These are phyloP conservation scores for Netelia melanura DNA, from an alignment of 2,888 invertebrate genomes.

Conservation along the genomic window DNA sequence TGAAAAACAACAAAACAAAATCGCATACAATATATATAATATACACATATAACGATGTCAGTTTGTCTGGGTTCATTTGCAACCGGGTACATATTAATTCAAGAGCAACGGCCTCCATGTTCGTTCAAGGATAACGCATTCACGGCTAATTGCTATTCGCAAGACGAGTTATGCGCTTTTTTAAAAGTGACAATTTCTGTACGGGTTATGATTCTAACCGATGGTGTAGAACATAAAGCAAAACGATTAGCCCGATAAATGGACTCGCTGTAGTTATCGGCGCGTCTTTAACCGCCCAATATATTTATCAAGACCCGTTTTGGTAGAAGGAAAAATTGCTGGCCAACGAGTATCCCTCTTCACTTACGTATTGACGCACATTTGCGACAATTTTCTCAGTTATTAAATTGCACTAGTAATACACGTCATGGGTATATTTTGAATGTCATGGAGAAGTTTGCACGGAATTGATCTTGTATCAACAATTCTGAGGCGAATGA, in stretches of 20 bases:
- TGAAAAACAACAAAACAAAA: constrained; percentile 42
- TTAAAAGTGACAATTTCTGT: constrained; percentile 24
- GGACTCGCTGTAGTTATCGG: neutral
- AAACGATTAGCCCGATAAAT: constrained; percentile 12
- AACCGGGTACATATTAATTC: constrained; percentile 52
- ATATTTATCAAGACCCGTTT: neutral
- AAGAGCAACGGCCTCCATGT: constrained; percentile 49
- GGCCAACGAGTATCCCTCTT: constrained; percentile 18
- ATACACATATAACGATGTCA: neutral
- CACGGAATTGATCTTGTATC: neutral
- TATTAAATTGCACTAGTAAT: too few species aligned
- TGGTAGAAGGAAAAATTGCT: neutral
- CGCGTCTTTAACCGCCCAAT: neutral
- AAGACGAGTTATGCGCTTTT: constrained; percentile 15
- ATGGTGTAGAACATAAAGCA: neutral
- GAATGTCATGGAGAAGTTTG: neutral
- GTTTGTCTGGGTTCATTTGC: constrained; percentile 56
- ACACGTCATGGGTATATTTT: too few species aligned
- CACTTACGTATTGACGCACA: too few species aligned
- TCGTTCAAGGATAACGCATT: constrained; percentile 55
- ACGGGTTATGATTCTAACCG: constrained; percentile 8
- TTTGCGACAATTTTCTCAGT: too few species aligned
- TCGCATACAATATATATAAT: neutral
- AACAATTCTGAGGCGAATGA: neutral
- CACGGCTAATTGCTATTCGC: constrained; percentile 37